Conservation (phyloP, 2,888 invertebrate genomes). For the Zygaena filipendulae region DNA sequence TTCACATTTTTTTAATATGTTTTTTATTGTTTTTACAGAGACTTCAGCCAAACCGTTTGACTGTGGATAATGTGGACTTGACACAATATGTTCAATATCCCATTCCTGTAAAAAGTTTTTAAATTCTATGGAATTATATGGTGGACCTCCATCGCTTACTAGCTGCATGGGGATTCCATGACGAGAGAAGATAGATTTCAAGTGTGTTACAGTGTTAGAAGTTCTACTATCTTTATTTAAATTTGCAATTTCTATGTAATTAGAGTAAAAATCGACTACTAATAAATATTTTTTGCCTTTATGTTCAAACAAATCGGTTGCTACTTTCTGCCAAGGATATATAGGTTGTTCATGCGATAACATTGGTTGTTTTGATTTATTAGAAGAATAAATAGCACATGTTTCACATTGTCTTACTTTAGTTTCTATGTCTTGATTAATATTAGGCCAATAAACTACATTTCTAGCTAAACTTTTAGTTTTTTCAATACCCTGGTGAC, state of each 20-base stretch:
- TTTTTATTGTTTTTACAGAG: background rate
- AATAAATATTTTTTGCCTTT: background rate
- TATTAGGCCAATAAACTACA: no score
- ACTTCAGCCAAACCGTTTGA: conserved; percentile 4
- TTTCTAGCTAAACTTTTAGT: no score
- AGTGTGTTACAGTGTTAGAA: background rate
- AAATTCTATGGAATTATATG: background rate
- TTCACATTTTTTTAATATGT: background rate
- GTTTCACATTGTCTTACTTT: no score
- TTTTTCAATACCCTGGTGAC: no score
- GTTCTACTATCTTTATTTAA: background rate
- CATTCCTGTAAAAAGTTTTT: background rate
- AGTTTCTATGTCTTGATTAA: no score
- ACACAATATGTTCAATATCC: background rate
- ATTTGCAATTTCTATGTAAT: background rate
- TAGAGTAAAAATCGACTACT: background rate
- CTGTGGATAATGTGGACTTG: conserved; percentile 9
- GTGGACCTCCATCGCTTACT: background rate
- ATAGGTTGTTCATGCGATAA: no score
- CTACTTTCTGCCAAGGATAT: no score
- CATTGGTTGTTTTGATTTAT: no score
- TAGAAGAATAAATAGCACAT: no score
- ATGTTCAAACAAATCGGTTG: background rate
- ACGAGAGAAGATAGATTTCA: background rate
- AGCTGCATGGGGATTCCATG: background rate